These are phyloP conservation scores for Gadopsis marmoratus DNA, from an alignment of 2,797 vertebrate species.

Conservation along the genomic window DNA sequence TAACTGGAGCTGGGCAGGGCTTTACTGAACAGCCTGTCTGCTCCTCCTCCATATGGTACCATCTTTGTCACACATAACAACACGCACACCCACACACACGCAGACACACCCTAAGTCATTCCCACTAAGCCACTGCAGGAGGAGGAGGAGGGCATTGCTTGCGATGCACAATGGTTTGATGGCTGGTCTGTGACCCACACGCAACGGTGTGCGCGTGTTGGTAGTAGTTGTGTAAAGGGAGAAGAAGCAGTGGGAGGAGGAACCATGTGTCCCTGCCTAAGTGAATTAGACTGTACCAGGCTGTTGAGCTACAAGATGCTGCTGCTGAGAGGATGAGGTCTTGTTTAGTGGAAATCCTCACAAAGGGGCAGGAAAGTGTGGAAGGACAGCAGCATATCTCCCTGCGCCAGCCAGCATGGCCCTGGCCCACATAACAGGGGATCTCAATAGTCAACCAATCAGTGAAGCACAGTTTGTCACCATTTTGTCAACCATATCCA, in stretches of 20 bases:
- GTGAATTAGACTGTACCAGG: slow-evolving; percentile 50
- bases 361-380: slow-evolving; percentile 32
- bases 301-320: slow-evolving; percentile 32
- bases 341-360: slow-evolving; percentile 31
- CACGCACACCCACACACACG: slow-evolving; percentile 28
- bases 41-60: slow-evolving; percentile 71
- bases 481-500: not conserved
- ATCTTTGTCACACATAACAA: slow-evolving; percentile 52
- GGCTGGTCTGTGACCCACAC: slow-evolving; percentile 55
- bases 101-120: slow-evolving; percentile 38
- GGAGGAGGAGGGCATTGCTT: slow-evolving; percentile 71
- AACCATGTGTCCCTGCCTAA: slow-evolving; percentile 47
- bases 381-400: slow-evolving; percentile 38
- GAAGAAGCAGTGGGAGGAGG: slow-evolving; percentile 18
- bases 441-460: slow-evolving; percentile 41
- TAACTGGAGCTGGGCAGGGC: slow-evolving; percentile 67
- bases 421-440: slow-evolving; percentile 45
- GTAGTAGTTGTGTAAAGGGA: not conserved
- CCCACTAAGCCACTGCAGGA: slow-evolving; percentile 51
- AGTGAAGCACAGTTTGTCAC: slow-evolving; percentile 11
- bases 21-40: slow-evolving; percentile 65
- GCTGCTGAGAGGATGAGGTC: slow-evolving; percentile 27
- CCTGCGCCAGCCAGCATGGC: slow-evolving; percentile 18
- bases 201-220: slow-evolving; percentile 26
- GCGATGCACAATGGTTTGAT: slow-evolving; percentile 45